These are phyloP conservation scores for Paguma larvata DNA, from an alignment of 2,797 vertebrate genomes.

Conservation along the genomic window DNA sequence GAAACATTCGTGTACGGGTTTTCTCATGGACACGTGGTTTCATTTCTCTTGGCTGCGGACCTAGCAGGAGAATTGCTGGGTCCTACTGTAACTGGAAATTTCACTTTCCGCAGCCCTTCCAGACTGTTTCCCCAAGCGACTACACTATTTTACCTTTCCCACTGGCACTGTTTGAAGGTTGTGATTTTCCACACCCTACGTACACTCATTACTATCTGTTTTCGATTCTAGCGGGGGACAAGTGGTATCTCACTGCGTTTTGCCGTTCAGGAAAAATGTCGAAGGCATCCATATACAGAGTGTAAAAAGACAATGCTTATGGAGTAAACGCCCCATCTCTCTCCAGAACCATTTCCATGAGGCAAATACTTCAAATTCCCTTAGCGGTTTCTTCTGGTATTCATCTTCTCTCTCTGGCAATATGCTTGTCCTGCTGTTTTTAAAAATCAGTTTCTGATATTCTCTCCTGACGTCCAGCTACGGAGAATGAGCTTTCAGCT, in stretches of 20 bases:
- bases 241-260: not conserved
- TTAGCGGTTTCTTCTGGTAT: conserved; percentile 22
- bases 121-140: not conserved
- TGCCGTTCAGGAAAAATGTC: not conserved
- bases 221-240: conserved; percentile 6
- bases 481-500: conserved; percentile 16
- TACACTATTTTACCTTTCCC: not conserved
- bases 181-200: not conserved
- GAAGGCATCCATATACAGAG: not conserved
- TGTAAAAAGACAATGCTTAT: not conserved
- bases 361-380: conserved; percentile 63
- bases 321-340: not conserved
- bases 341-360: conserved; percentile 9
- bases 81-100: not conserved
- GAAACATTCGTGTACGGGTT: not conserved
- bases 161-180: not conserved
- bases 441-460: conserved; percentile 50
- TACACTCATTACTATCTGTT: not conserved
- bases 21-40: not conserved
- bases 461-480: conserved; percentile 7
- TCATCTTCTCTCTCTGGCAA: conserved; percentile 49
- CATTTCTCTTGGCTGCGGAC: not conserved
- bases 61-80: not conserved
- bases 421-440: not conserved
- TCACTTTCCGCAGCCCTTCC: conserved; percentile 13